These are phyloP conservation scores for Solea senegalensis DNA, from an alignment of 2,113 vertebrate genomes.

Conservation along the genomic window DNA sequence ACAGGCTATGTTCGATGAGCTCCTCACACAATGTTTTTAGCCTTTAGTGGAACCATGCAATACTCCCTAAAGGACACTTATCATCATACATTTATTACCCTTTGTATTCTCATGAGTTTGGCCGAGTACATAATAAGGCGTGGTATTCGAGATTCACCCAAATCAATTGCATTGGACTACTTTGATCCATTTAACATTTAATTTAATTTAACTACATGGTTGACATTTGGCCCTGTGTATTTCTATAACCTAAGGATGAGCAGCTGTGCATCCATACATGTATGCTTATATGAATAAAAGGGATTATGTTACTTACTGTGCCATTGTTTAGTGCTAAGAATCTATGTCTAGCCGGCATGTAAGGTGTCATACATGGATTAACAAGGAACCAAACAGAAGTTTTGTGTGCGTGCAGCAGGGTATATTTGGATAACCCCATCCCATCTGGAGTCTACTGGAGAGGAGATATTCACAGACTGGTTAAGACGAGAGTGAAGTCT, in stretches of 20 bases:
- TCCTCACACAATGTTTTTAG: background rate
- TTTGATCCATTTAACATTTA: background rate
- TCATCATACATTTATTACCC: background rate
- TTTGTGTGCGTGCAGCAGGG: constrained; percentile 5
- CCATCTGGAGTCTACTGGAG: constrained; percentile 1
- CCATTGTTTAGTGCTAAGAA: constrained; percentile 52
- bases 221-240: constrained; percentile 10
- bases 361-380: constrained; percentile 43
- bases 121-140: too few species aligned
- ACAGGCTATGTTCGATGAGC: background rate
- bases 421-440: constrained; percentile 46
- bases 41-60: background rate
- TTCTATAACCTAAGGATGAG: constrained; percentile 26
- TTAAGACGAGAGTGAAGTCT: constrained; percentile 23
- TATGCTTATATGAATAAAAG: constrained; percentile 2
- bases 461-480: constrained; percentile 23
- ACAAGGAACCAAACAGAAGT: constrained; percentile 22
- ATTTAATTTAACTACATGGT: constrained; percentile 6
- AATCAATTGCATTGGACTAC: background rate
- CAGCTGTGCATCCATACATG: constrained; percentile 40
- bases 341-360: constrained; percentile 4
- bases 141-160: background rate
- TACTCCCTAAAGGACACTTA: background rate
- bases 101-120: too few species aligned
- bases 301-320: constrained; percentile 44